Conservation (phyloP, 2,113 vertebrate genomes). For the Strix aluco region DNA sequence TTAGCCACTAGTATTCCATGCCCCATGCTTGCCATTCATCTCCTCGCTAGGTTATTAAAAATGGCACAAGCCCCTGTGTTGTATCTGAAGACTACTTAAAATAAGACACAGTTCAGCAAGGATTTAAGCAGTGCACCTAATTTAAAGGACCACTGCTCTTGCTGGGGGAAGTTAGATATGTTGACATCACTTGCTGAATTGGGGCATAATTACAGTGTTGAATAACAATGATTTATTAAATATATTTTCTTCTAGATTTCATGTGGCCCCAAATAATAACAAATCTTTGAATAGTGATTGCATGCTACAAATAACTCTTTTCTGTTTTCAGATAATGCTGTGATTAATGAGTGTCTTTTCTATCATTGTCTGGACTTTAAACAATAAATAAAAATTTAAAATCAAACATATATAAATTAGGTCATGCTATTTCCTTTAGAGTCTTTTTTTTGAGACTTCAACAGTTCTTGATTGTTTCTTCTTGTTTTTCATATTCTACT, state of each 20-base stretch:
- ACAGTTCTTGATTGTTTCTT: background rate
- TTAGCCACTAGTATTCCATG: background rate
- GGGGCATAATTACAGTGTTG: background rate
- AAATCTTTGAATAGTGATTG: background rate
- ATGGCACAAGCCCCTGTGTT: background rate
- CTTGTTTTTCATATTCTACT: constrained; percentile 33
- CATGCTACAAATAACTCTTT: background rate
- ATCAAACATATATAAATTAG: background rate
- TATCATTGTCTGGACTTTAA: background rate
- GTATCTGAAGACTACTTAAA: background rate
- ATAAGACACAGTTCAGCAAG: background rate
- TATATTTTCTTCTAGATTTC: background rate
- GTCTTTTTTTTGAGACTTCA: constrained; percentile 26
- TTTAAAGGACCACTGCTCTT: background rate
- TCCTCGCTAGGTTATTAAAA: background rate
- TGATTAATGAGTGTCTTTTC: background rate
- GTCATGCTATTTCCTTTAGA: constrained; percentile 25
- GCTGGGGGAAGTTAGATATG: background rate
- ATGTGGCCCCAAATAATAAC: background rate
- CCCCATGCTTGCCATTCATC: background rate
- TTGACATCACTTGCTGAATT: background rate
- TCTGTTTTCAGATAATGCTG: background rate
- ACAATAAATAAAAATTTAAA: background rate
- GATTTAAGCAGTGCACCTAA: background rate
- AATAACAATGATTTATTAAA: background rate